Conservation (phyloP, 2,888 invertebrate genomes). For the Drosophila atripex region DNA sequence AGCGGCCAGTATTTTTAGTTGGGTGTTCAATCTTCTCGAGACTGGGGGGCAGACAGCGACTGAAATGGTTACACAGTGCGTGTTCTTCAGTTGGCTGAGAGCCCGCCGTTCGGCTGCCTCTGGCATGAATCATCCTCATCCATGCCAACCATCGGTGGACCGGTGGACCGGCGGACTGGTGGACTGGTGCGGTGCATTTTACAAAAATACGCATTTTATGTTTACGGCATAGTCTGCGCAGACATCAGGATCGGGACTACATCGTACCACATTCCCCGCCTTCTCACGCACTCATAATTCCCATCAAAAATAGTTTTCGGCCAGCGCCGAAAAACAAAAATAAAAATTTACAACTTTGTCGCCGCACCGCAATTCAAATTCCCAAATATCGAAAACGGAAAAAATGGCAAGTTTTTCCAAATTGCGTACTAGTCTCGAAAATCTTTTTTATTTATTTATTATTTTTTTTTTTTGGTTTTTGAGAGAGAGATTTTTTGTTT, state of each 20-base stretch:
- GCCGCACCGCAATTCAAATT: slow-evolving; percentile 47
- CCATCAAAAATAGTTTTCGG: slow-evolving; percentile 70
- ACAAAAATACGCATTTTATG: slow-evolving; percentile 70
- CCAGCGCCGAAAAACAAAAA: slow-evolving; percentile 20
- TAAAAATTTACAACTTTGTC: slow-evolving; percentile 60
- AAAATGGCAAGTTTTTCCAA: slow-evolving; percentile 32
- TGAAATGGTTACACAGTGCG: slow-evolving; percentile 61
- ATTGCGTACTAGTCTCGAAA: slow-evolving; percentile 35
- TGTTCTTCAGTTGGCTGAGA: slow-evolving; percentile 70
- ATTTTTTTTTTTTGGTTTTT: neutral
- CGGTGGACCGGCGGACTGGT: too few relatives aligned
- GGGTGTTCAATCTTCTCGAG: slow-evolving; percentile 71
- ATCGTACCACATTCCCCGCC: slow-evolving; percentile 30
- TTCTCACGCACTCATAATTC: slow-evolving; percentile 75
- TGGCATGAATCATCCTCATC: slow-evolving; percentile 68
- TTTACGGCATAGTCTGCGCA: slow-evolving; percentile 70
- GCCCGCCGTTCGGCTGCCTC: slow-evolving; percentile 71
- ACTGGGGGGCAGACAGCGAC: slow-evolving; percentile 65
- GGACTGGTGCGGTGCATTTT: slow-evolving; percentile 65
- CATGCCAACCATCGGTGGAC: too few relatives aligned
- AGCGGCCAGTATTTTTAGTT: slow-evolving; percentile 74
- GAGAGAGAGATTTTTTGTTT: slow-evolving; percentile 39
- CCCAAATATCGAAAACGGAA: slow-evolving; percentile 36
- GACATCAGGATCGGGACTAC: slow-evolving; percentile 48
- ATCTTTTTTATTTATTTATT: slow-evolving; percentile 1